Conservation (phyloP, 2,797 vertebrate species). For the Delichon dasypus region DNA sequence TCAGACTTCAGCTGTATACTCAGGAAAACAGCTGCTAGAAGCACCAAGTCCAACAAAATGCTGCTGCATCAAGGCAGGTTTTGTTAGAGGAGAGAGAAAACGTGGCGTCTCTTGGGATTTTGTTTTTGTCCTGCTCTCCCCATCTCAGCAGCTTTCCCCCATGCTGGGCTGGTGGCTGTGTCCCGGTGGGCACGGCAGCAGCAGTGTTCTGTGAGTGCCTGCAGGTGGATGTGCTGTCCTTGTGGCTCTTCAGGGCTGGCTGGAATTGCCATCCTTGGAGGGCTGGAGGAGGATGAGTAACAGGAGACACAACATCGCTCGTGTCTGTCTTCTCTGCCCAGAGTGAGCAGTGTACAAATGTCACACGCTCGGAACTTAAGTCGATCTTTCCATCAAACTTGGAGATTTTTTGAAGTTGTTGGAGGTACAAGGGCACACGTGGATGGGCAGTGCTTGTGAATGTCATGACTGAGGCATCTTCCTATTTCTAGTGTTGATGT, state of each 20-base stretch:
- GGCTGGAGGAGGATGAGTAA: not conserved
- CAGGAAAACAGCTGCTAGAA: rapidly evolving
- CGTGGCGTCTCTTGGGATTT: not conserved
- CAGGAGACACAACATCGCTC: rapidly evolving
- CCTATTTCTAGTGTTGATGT: not conserved
- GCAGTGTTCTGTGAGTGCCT: rapidly evolving
- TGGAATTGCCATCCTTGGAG: not conserved
- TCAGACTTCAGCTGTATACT: not conserved
- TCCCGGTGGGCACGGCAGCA: not conserved
- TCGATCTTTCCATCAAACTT: not conserved
- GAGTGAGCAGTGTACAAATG: not conserved
- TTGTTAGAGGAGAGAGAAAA: not conserved
- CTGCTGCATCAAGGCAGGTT: not conserved
- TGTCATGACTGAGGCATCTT: not conserved
- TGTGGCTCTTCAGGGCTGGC: not conserved
- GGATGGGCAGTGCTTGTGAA: not conserved
- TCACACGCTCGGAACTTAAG: not conserved
- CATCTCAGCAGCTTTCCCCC: rapidly evolving
- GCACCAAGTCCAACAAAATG: not conserved
- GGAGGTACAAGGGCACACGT: rapidly evolving
- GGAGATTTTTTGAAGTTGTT: not conserved
- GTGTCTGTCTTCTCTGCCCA: not conserved
- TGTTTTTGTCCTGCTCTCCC: not conserved
- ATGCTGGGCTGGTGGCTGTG: rapidly evolving
- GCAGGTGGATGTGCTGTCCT: not conserved